phyloP scores from a whole-genome alignment of 2,888 invertebrate species.

The Phaedon cochleariae region DNA sequence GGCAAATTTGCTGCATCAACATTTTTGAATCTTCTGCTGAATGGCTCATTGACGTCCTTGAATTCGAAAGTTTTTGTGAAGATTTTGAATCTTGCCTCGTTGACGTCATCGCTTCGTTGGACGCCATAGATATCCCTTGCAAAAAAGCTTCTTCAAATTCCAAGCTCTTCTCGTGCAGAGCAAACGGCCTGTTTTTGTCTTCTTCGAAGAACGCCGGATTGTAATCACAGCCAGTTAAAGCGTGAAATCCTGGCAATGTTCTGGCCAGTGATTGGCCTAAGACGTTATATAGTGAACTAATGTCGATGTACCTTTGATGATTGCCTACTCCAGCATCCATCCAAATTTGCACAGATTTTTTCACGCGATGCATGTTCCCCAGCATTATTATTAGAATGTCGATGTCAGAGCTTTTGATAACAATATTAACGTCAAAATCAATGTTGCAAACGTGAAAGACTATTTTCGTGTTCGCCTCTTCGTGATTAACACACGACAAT shows the following conservation, averaged over 20 bases:
- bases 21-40: constrained; percentile 45
- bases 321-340: constrained; percentile 28
- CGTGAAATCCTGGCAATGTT: constrained; percentile 40
- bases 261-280: constrained; percentile 30
- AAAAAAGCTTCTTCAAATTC: constrained; percentile 40
- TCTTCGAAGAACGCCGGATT: constrained; percentile 34
- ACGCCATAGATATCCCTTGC: constrained; percentile 38
- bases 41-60: constrained; percentile 43
- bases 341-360: constrained; percentile 34
- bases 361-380: constrained; percentile 40
- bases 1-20: constrained; percentile 46
- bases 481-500: constrained; percentile 43
- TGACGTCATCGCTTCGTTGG: constrained; percentile 44
- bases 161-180: constrained; percentile 21
- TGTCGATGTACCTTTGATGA: constrained; percentile 39
- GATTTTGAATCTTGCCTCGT: constrained; percentile 38
- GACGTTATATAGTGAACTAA: constrained; percentile 34
- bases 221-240: constrained; percentile 39
- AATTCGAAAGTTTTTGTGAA: constrained; percentile 50
- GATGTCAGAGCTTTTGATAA: constrained; percentile 42
- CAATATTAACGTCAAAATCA: constrained; percentile 27
- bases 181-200: constrained; percentile 27
- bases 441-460: constrained; percentile 27
- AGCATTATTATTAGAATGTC: constrained; percentile 43
- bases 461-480: constrained; percentile 39